Evolutionary conservation across 2,888 invertebrate genomes (phyloP), one percentile per base, ranked within the genome.

Genomic region (Drosophila borealis): DNA sequence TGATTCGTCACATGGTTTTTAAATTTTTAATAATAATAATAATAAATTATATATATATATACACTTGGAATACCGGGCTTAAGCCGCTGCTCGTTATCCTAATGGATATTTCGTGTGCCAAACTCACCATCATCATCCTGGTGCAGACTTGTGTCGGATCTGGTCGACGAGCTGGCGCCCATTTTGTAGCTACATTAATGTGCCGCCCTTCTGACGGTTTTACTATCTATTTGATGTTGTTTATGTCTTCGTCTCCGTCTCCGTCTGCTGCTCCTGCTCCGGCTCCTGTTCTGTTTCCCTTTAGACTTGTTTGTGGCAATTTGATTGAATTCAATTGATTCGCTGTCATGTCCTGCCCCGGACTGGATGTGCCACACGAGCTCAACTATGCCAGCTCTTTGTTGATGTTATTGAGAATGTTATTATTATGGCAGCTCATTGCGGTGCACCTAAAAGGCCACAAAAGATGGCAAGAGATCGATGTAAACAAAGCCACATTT

Each of bases 121-220:
- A 17, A 82, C 92, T 92, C 71, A 92, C 92, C 92, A 72, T 92
- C 92, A 65, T 92, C 92, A 86, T 92, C 92, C 77, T 86, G 89
- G 70, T 91, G 90, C 73, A 91, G 85, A 89, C 83, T 90, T 70
- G 90, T 79, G 81, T 92, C 91, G 72, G 91, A 89, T 85, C 92
- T 90, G 80, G 91, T 90, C 83, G 92, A 92, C 70, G 91, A 88
- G 77, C 90, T 92, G 74, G 91, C 91, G 79, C 92, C 92, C 90
- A 92, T 92, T 77, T 85, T 91, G 77, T 61, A 65, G 73, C 81
- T 75, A 86, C 83, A 83, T 83, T 59, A 86, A 83, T 67, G 72
- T 65, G 64, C 62, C 68, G 68, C 54, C 55, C 68, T 60, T 25
- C 41, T 51, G 62, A 60, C 49, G 78, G 48, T 71, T 72, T 78